Evolutionary conservation across 1,140 invertebrate species (phyloP).

Genomic region (Planococcus citri): DNA sequence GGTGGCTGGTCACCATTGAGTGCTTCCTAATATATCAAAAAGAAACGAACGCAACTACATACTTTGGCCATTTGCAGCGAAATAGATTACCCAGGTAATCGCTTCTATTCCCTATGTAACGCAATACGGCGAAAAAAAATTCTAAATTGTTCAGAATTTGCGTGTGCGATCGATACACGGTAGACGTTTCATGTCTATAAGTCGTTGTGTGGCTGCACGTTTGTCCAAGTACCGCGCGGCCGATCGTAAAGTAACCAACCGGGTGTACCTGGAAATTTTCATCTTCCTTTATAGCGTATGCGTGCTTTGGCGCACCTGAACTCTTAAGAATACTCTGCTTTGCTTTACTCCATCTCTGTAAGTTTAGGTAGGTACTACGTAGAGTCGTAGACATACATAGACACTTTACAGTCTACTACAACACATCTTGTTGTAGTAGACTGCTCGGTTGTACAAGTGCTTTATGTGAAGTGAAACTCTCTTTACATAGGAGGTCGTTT

Average conservation of each 20-base stretch:
- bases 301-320: too few relatives aligned
- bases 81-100: not conserved
- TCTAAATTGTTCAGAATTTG: not conserved
- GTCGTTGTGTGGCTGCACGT: not conserved
- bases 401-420: too few relatives aligned
- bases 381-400: too few relatives aligned
- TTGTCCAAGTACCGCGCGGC: not conserved
- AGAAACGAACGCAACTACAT: not conserved
- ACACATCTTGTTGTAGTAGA: too few relatives aligned
- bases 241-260: not conserved
- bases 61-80: not conserved
- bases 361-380: too few relatives aligned
- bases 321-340: too few relatives aligned
- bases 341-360: too few relatives aligned
- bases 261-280: not conserved
- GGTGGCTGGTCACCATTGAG: not conserved
- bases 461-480: too few relatives aligned
- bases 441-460: too few relatives aligned
- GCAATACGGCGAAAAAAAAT: not conserved
- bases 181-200: not conserved
- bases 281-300: too few relatives aligned
- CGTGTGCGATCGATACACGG: not conserved
- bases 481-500: too few relatives aligned
- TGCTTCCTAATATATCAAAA: slow-evolving; percentile 7
- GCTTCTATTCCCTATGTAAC: not conserved